Conservation (phyloP, 1,140 invertebrate genomes). For the Pseudoatta argentina region DNA sequence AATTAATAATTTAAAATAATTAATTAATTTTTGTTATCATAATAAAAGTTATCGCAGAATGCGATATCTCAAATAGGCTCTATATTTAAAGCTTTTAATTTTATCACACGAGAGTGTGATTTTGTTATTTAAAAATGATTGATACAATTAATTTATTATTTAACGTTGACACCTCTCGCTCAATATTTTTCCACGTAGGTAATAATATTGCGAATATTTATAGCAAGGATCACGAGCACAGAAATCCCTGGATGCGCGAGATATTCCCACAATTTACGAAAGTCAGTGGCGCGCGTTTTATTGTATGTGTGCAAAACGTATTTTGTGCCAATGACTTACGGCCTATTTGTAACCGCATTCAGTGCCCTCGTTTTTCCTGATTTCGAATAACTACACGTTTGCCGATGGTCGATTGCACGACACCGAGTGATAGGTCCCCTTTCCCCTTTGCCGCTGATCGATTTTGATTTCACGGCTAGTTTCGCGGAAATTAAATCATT, state of each 20-base stretch:
- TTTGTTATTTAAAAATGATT: slow-evolving; percentile 7
- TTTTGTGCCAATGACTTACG: slow-evolving; percentile 71
- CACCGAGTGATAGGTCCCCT: neutral
- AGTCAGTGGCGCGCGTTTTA: slow-evolving; percentile 33
- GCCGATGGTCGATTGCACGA: slow-evolving; percentile 7
- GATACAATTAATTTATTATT: neutral
- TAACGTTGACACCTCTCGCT: neutral
- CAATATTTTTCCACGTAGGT: neutral
- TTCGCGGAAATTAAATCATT: slow-evolving; percentile 72
- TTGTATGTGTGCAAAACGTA: slow-evolving; percentile 44
- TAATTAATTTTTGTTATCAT: neutral
- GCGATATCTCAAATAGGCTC: neutral
- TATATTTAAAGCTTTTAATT: neutral
- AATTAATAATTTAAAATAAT: slow-evolving; percentile 8
- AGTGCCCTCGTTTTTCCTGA: slow-evolving; percentile 66
- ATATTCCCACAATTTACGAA: slow-evolving; percentile 41
- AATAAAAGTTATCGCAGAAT: neutral
- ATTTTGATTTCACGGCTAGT: slow-evolving; percentile 75
- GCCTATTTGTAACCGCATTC: slow-evolving; percentile 59
- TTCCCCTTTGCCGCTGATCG: slow-evolving; percentile 50
- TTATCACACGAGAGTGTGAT: neutral
- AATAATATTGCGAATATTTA: neutral
- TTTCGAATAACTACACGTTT: slow-evolving; percentile 53
- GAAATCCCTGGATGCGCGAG: slow-evolving; percentile 49
- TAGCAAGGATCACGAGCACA: neutral